phyloP scores from a whole-genome alignment of 2,113 vertebrate species.

The Crocuta crocuta region DNA sequence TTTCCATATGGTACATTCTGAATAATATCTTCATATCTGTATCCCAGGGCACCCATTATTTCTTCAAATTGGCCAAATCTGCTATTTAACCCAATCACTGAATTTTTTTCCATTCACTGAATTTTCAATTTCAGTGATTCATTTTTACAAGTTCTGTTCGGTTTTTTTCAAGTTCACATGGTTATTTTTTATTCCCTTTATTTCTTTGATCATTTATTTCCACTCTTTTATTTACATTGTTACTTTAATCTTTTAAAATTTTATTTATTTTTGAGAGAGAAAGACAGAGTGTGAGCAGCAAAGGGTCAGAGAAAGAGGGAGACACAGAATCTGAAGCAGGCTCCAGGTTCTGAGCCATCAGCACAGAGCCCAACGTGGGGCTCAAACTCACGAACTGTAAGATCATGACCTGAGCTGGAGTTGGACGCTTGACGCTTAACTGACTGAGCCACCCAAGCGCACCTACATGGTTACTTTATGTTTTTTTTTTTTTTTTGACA shows the following conservation, averaged over 20 bases:
- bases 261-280: too few species aligned
- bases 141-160: background rate
- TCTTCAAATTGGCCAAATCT: background rate
- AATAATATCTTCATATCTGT: background rate
- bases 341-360: too few species aligned
- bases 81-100: background rate
- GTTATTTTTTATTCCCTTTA: background rate
- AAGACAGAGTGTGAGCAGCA: accelerated
- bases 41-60: background rate
- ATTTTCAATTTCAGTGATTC: background rate
- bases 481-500: constrained; percentile 34
- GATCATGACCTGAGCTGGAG: too few species aligned
- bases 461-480: background rate
- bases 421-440: too few species aligned
- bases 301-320: too few species aligned
- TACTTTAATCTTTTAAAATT: background rate
- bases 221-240: background rate
- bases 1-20: background rate
- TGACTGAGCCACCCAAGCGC: too few species aligned
- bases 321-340: too few species aligned
- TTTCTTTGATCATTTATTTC: constrained; percentile 3
- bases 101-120: background rate
- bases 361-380: too few species aligned
- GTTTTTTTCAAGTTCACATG: background rate
- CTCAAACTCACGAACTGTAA: too few species aligned